phyloP scores from a whole-genome alignment of 2,113 vertebrate species.

The Chrysemys picta region DNA sequence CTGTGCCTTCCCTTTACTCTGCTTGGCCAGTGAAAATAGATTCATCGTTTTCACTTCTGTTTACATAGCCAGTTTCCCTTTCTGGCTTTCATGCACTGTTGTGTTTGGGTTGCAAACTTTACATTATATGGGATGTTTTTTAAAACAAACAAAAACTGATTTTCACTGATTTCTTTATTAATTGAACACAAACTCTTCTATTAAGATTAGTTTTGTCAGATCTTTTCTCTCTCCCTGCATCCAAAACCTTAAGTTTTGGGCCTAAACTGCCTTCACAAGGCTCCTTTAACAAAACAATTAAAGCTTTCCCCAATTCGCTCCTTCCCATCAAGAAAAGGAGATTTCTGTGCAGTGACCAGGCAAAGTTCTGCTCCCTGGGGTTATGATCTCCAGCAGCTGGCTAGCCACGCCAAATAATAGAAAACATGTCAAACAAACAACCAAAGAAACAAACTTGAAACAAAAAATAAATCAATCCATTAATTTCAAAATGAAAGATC shows the following conservation, averaged over 20 bases:
- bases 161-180: not conserved
- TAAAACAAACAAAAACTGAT: not conserved
- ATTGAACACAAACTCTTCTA: conserved; percentile 14
- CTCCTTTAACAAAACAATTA: not conserved
- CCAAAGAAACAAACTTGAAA: conserved; percentile 52
- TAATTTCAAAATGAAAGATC: conserved; percentile 42
- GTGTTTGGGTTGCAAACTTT: not conserved
- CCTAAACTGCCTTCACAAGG: not conserved
- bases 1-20: not conserved
- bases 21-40: not conserved
- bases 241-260: not conserved
- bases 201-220: not conserved
- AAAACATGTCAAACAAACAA: conserved; percentile 41
- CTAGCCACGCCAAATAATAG: conserved; percentile 52
- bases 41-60: not conserved
- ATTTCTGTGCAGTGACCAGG: not conserved
- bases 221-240: not conserved
- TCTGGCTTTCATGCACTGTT: not conserved
- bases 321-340: not conserved
- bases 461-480: conserved; percentile 30
- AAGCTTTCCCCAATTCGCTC: not conserved
- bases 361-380: not conserved
- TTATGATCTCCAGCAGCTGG: not conserved
- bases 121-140: not conserved
- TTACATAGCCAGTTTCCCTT: not conserved